These are phyloP conservation scores for Mus spicilegus DNA, from an alignment of 2,113 vertebrate genomes.

Conservation along the genomic window DNA sequence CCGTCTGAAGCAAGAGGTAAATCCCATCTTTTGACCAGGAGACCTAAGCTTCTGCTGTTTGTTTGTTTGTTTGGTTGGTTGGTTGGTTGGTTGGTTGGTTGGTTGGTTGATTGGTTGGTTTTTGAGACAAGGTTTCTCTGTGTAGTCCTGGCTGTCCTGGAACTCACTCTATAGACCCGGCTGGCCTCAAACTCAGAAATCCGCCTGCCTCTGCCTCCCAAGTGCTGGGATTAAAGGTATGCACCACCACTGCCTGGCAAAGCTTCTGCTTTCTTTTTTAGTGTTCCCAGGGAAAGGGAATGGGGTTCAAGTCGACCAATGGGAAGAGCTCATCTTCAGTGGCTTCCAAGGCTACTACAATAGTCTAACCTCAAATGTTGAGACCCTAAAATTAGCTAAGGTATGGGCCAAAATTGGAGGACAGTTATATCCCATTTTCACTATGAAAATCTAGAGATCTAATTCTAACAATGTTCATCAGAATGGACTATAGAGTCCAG, in stretches of 20 bases:
- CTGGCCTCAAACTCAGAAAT: no score
- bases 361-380: not conserved
- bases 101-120: no score
- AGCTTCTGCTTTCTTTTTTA: not conserved
- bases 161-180: no score
- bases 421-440: not conserved
- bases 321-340: not conserved
- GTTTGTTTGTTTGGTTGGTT: no score
- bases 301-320: not conserved
- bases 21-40: not conserved
- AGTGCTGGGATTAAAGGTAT: no score
- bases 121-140: no score
- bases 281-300: not conserved
- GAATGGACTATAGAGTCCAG: not conserved
- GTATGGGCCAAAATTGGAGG: not conserved
- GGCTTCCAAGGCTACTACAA: not conserved
- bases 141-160: no score
- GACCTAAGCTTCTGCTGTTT: no score
- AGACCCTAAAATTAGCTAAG: not conserved
- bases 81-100: no score
- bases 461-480: not conserved
- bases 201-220: no score
- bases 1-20: not conserved
- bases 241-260: no score
- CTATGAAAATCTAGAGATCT: not conserved